Percentiles rank a stretch among this genome's conserved stretches.
Evolutionary conservation across 2,797 vertebrate genomes (phyloP).

Genomic region (Salarias fasciatus): DNA sequence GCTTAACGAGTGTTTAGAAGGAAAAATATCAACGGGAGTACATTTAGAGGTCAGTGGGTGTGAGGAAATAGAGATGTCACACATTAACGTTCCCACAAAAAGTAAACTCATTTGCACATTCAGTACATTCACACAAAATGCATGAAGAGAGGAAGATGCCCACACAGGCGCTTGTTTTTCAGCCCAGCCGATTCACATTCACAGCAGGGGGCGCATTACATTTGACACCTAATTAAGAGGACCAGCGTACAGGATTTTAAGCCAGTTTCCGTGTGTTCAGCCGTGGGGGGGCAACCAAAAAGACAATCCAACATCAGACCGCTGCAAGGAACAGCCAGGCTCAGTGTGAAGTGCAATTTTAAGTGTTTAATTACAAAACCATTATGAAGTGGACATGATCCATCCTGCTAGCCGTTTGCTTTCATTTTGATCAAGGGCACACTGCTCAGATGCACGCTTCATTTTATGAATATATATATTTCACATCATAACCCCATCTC

Average conservation of each 20-base stretch:
- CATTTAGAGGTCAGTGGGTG: conserved; percentile 24
- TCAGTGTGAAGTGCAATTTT: conserved; percentile 13
- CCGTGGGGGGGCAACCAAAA: conserved; percentile 23
- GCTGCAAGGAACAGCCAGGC: conserved; percentile 52
- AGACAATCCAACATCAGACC: conserved; percentile 15
- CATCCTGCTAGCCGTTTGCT: conserved; percentile 42
- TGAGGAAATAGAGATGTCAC: conserved; percentile 14
- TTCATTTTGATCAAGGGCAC: conserved; percentile 33
- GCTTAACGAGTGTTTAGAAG: conserved; percentile 36
- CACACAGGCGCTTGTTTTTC: conserved; percentile 7
- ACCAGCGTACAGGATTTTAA: conserved; percentile 4
- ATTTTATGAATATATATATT: conserved; percentile 49
- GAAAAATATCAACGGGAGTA: conserved; percentile 13
- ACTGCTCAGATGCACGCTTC: conserved; percentile 42
- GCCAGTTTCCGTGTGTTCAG: neutral
- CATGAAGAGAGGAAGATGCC: neutral
- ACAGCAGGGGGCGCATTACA: conserved; percentile 39
- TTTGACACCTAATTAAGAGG: conserved; percentile 60
- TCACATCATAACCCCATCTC: conserved; percentile 30
- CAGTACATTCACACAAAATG: neutral
- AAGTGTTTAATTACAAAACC: conserved; percentile 52
- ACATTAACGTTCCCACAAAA: conserved; percentile 1
- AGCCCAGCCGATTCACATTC: conserved; percentile 32
- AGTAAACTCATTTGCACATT: conserved; percentile 18
- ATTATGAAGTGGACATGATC: conserved; percentile 53